Percentiles rank a stretch among this genome's conserved stretches.
These are phyloP conservation scores for Myiagra hebetior DNA, from an alignment of 2,113 vertebrate species.

Conservation along the genomic window DNA sequence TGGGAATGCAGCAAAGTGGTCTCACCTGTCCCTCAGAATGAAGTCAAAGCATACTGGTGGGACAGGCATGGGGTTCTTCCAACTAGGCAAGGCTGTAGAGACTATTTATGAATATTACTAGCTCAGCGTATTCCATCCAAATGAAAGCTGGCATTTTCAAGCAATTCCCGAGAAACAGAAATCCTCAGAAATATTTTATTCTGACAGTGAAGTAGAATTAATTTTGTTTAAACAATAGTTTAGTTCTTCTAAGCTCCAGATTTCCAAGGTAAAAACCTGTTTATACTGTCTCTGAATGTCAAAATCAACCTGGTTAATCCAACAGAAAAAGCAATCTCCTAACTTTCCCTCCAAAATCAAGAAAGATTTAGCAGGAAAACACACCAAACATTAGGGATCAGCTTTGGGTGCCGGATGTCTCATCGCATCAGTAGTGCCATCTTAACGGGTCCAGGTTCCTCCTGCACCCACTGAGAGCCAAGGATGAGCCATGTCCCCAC, in stretches of 20 bases:
- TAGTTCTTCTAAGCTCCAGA: background rate
- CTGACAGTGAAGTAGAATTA: background rate
- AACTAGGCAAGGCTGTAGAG: background rate
- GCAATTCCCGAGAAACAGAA: background rate
- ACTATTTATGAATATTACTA: background rate
- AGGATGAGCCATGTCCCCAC: background rate
- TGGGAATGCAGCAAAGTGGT: background rate
- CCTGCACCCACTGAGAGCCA: rapidly evolving
- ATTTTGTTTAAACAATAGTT: background rate
- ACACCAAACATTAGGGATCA: background rate
- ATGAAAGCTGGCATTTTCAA: background rate
- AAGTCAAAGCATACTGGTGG: background rate
- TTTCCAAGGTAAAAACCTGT: background rate
- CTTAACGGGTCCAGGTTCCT: background rate
- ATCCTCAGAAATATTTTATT: background rate
- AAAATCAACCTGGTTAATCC: background rate
- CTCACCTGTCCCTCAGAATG: background rate
- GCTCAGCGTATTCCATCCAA: background rate
- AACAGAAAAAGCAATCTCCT: background rate
- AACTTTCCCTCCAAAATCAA: background rate
- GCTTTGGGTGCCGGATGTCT: background rate
- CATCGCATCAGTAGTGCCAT: background rate
- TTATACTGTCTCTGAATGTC: background rate
- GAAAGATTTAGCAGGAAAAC: background rate
- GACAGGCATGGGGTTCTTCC: background rate